Evolutionary conservation across 1,140 invertebrate genomes (phyloP).

Genomic region (Diabrotica virgifera): DNA sequence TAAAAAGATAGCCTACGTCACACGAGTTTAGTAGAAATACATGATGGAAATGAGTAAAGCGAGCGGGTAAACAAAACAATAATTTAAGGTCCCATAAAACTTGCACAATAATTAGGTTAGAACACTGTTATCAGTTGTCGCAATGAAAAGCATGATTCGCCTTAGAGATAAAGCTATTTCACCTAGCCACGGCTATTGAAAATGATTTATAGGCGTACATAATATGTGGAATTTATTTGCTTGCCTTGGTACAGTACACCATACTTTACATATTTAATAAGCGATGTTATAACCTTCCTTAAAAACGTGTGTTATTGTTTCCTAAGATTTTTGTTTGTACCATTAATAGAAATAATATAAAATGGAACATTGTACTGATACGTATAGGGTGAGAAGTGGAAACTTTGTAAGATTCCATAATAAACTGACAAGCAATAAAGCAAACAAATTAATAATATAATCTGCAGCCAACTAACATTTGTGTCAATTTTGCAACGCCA

Average conservation of each 20-base stretch:
- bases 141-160: neutral
- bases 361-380: no score
- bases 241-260: neutral
- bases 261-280: no score
- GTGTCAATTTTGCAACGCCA: no score
- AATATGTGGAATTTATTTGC: neutral
- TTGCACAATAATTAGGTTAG: constrained; percentile 2
- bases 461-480: no score
- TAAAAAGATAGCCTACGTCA: neutral
- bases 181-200: neutral
- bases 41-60: neutral
- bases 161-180: constrained; percentile 1
- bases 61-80: neutral
- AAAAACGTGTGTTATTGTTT: no score
- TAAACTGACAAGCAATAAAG: no score
- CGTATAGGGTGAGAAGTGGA: no score
- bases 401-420: no score
- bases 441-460: no score
- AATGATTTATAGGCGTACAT: neutral
- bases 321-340: no score
- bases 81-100: neutral
- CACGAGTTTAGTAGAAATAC: neutral
- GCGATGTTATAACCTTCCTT: no score
- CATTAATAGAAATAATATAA: no score
- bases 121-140: constrained; percentile 2